phyloP scores from a whole-genome alignment of 2,888 invertebrate genomes.

The Erebia palarica region DNA sequence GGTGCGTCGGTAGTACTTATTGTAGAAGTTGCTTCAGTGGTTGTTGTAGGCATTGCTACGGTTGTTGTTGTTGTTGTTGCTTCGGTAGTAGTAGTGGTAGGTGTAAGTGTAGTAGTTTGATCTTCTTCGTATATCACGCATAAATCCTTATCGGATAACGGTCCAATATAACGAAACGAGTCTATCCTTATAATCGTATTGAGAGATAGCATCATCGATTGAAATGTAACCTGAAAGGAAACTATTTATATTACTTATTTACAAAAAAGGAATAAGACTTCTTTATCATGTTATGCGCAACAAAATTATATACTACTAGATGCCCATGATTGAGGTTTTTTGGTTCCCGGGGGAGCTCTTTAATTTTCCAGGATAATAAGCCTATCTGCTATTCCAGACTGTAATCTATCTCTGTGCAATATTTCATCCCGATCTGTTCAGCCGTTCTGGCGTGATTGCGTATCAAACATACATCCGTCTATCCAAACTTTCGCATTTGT shows the following conservation, averaged over 20 bases:
- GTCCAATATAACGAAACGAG: constrained; percentile 31
- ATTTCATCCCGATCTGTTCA: too few species aligned
- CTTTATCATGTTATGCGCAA: background rate
- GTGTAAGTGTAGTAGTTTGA: constrained; percentile 22
- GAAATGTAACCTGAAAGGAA: constrained; percentile 30
- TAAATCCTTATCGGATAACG: constrained; percentile 17
- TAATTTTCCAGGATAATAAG: too few species aligned
- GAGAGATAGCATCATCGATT: constrained; percentile 16
- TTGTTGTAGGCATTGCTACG: background rate
- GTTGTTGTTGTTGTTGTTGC: background rate
- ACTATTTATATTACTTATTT: background rate
- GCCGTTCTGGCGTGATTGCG: too few species aligned
- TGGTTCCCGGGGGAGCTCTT: too few species aligned
- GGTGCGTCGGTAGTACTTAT: constrained; percentile 13
- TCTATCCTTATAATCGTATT: constrained; percentile 31
- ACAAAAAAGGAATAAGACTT: background rate
- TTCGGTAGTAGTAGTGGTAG: constrained; percentile 7
- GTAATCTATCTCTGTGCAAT: too few species aligned
- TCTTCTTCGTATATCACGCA: constrained; percentile 29
- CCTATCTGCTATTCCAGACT: too few species aligned
- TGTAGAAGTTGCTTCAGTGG: constrained; percentile 1
- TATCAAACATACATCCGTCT: too few species aligned
- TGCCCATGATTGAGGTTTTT: too few species aligned
- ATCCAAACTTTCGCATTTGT: too few species aligned
- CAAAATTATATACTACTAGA: too few species aligned